Evolutionary conservation across 2,888 invertebrate species (phyloP).

Genomic region (Corbicula japonica): DNA sequence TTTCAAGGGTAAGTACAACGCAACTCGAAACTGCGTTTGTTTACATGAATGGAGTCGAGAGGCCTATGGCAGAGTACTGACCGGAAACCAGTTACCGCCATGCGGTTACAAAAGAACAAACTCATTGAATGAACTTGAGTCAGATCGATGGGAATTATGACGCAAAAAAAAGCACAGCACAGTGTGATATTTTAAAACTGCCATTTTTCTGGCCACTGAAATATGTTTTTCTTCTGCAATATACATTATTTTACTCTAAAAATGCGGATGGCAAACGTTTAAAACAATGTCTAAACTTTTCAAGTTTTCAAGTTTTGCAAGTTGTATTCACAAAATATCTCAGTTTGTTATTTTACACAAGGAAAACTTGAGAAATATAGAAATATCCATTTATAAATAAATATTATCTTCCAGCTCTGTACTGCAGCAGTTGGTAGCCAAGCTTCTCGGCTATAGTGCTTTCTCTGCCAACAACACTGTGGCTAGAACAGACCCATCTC

Average conservation of each 20-base stretch:
- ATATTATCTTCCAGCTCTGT: not conserved
- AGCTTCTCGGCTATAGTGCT: not conserved
- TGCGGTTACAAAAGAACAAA: not conserved
- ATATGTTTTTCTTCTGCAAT: no score
- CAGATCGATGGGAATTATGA: not conserved
- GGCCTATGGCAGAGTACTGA: not conserved
- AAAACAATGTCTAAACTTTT: no score
- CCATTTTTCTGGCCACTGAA: no score
- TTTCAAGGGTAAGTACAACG: constrained; percentile 10
- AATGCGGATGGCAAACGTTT: no score
- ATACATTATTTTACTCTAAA: no score
- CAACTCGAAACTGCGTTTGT: not conserved
- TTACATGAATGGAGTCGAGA: not conserved
- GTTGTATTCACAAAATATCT: not conserved
- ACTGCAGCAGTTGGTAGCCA: not conserved
- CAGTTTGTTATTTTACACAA: not conserved
- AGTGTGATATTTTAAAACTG: not conserved
- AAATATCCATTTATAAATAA: not conserved
- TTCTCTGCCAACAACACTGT: constrained; percentile 4
- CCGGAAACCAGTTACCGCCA: not conserved
- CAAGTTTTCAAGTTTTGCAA: not conserved
- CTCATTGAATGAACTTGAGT: not conserved
- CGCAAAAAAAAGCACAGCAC: not conserved
- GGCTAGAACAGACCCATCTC: not conserved
- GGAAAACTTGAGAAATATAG: not conserved